Percentiles rank a stretch among this genome's conserved stretches.
Evolutionary conservation across 2,888 invertebrate species (phyloP).

Genomic region (Drosophila tanythrix): DNA sequence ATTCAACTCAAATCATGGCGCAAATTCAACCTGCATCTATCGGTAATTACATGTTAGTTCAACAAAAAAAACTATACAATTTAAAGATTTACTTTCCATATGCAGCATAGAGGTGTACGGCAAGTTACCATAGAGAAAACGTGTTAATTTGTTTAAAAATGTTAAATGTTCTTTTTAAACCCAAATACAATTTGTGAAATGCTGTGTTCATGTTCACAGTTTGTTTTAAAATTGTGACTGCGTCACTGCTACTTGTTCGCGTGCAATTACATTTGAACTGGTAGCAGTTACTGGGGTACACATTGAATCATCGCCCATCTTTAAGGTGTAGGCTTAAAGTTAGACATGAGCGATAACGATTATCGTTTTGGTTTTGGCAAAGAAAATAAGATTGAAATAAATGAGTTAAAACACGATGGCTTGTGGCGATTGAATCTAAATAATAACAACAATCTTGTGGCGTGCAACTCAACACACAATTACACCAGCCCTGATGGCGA

Average conservation of each 20-base stretch:
- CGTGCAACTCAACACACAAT: conserved; percentile 43
- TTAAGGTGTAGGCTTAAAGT: conserved; percentile 52
- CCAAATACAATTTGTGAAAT: not conserved
- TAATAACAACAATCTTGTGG: conserved; percentile 67
- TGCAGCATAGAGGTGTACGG: conserved; percentile 55
- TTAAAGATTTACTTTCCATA: not conserved
- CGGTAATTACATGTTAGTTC: conserved; percentile 52
- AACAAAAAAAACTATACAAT: not conserved
- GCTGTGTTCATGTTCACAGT: not conserved
- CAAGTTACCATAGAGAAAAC: not conserved
- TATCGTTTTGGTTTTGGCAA: conserved; percentile 58
- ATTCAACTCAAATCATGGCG: conserved; percentile 75
- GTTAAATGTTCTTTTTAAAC: not conserved
- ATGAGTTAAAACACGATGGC: conserved; percentile 65
- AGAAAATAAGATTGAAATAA: conserved; percentile 66
- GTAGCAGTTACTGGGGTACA: conserved; percentile 13
- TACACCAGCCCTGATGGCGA: conserved; percentile 57
- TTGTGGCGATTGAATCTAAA: conserved; percentile 65
- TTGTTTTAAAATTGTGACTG: conserved; percentile 2
- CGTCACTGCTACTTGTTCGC: conserved; percentile 1
- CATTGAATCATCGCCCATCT: conserved; percentile 24
- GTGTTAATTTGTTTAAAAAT: not conserved
- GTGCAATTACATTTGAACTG: not conserved
- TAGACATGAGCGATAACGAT: conserved; percentile 63
- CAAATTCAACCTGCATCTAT: conserved; percentile 75